Evolutionary conservation across 2,888 invertebrate genomes (phyloP).

Genomic region (Euplexia lucipara): DNA sequence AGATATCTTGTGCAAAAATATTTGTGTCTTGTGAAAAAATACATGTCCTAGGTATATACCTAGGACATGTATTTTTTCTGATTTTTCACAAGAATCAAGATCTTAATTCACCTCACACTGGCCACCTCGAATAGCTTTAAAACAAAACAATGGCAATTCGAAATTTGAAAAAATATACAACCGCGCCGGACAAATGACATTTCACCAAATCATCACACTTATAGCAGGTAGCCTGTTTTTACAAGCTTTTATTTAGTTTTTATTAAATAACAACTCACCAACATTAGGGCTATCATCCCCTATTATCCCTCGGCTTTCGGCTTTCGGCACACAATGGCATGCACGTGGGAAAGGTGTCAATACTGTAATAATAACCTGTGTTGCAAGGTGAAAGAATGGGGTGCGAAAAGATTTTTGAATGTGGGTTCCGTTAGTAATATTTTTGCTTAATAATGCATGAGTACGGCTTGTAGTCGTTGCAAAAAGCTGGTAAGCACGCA

Average conservation of each 20-base stretch:
- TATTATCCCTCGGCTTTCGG: slow-evolving; percentile 17
- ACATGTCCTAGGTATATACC: no score
- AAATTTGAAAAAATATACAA: not conserved
- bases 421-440: slow-evolving; percentile 34
- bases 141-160: not conserved
- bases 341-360: slow-evolving; percentile 62
- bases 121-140: not conserved
- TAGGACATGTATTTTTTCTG: no score
- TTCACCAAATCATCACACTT: no score
- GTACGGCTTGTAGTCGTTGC: no score
- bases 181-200: slow-evolving; percentile 12
- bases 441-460: no score
- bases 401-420: slow-evolving; percentile 4
- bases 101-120: not conserved
- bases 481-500: no score
- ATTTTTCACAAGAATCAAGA: not conserved
- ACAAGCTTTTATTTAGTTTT: no score
- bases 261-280: slow-evolving; percentile 47
- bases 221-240: slow-evolving; percentile 49
- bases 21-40: no score
- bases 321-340: slow-evolving; percentile 28
- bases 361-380: slow-evolving; percentile 52
- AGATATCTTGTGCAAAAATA: no score
- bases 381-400: slow-evolving; percentile 20
- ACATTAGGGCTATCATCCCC: slow-evolving; percentile 55